A percentile compares a stretch with the other conserved stretches of the same genome.
Conservation (phyloP, 2,888 invertebrate genomes). For the Campoplex nolae region DNA sequence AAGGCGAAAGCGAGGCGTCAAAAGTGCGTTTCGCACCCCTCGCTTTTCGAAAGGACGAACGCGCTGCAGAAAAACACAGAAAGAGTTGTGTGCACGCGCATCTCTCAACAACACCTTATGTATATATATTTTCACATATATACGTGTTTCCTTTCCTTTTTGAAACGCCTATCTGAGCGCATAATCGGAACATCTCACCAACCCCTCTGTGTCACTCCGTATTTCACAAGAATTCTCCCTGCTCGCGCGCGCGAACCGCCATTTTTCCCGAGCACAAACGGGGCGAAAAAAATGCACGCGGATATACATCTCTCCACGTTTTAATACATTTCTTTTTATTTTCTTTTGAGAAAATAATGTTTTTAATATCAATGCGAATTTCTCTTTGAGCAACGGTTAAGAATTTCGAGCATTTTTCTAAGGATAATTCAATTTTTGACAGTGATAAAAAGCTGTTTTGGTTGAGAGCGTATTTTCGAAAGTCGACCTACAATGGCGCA, state of each 20-base stretch:
- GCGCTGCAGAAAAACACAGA: slow-evolving; percentile 15
- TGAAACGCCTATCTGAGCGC: slow-evolving; percentile 39
- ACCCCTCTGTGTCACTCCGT: slow-evolving; percentile 44
- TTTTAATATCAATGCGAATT: not conserved
- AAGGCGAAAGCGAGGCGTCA: slow-evolving; percentile 74
- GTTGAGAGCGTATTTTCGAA: not conserved
- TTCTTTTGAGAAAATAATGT: not conserved
- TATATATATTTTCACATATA: slow-evolving; percentile 3
- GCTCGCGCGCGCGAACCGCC: not conserved
- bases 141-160: not conserved
- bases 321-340: not conserved
- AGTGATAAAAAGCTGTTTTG: not conserved
- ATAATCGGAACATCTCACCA: slow-evolving; percentile 75
- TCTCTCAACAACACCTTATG: slow-evolving; percentile 3
- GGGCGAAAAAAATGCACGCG: not conserved
- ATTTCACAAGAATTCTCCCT: slow-evolving; percentile 20
- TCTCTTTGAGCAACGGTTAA: not conserved
- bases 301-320: not conserved
- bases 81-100: slow-evolving; percentile 4
- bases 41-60: slow-evolving; percentile 51
- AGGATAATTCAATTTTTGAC: not conserved
- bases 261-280: slow-evolving; percentile 8
- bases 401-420: not conserved
- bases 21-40: slow-evolving; percentile 70
- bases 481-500: not conserved